A percentile compares a stretch with the other conserved stretches of the same genome.
Conservation (phyloP, 2,797 vertebrate species). For the Acipenser ruthenus region DNA sequence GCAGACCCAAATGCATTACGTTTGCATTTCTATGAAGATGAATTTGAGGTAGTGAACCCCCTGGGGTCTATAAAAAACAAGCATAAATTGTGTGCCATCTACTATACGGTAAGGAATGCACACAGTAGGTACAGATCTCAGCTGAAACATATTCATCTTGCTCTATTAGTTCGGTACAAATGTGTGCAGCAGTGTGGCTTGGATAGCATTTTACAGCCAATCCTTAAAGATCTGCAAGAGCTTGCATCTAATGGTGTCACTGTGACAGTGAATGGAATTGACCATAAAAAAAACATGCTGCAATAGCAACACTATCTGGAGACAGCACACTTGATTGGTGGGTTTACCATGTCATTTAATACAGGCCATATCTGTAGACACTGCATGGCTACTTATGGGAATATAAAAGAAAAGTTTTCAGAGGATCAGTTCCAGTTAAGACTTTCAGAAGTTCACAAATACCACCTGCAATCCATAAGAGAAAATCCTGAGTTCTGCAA, state of each 20-base stretch:
- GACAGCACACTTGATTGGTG: conserved; percentile 26
- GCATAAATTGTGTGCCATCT: conserved; percentile 23
- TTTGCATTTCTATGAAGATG: conserved; percentile 23
- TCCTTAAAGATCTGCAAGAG: conserved; percentile 12
- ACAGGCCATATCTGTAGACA: conserved; percentile 13
- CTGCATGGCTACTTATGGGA: conserved; percentile 18
- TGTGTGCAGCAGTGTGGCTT: conserved; percentile 14
- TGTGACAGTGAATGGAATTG: conserved; percentile 1
- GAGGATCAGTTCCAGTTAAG: conserved; percentile 16
- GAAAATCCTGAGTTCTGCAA: too few relatives aligned
- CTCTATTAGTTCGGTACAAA: conserved; percentile 15
- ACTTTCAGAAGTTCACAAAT: conserved; percentile 18
- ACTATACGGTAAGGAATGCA: conserved; percentile 18
- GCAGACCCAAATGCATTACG: conserved; percentile 8
- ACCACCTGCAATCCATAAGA: conserved; percentile 14
- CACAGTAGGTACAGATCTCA: conserved; percentile 15
- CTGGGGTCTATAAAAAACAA: conserved; percentile 12
- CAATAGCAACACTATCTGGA: conserved; percentile 20
- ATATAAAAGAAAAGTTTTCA: conserved; percentile 11
- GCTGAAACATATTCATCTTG: conserved; percentile 21
- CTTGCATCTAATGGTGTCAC: conserved; percentile 17
- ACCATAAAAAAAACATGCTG: conserved; percentile 15
- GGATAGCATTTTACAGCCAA: conserved; percentile 13
- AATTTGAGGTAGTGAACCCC: conserved; percentile 18
- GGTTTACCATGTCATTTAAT: conserved; percentile 22